Percentiles rank a stretch among this genome's conserved stretches.
These are phyloP conservation scores for Lophius piscatorius DNA, from an alignment of 2,113 vertebrate species.

Conservation along the genomic window DNA sequence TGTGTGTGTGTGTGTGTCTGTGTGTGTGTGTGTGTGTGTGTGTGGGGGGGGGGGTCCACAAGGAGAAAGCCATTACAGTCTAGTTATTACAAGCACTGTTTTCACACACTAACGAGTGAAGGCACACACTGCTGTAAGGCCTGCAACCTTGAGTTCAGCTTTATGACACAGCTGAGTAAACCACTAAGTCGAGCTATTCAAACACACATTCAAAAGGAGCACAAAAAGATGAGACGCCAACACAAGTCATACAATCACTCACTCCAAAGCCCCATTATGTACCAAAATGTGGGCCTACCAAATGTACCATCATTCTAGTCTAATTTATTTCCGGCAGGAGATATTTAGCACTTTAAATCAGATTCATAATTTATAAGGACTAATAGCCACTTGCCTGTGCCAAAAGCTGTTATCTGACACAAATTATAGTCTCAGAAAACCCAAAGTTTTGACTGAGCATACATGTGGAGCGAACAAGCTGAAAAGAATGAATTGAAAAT, in stretches of 20 bases:
- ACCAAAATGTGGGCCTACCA: slow-evolving; percentile 27
- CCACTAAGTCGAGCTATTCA: too few species aligned
- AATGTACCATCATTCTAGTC: slow-evolving; percentile 32
- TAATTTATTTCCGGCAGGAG: slow-evolving; percentile 59
- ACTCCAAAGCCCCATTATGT: slow-evolving; percentile 28
- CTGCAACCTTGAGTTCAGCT: slow-evolving; percentile 15
- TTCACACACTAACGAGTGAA: slow-evolving; percentile 21
- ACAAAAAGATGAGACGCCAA: background rate
- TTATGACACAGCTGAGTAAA: slow-evolving; percentile 10
- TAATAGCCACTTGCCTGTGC: slow-evolving; percentile 72
- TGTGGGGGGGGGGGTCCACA: slow-evolving; percentile 37
- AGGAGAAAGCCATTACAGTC: slow-evolving; percentile 60
- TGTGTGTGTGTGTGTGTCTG: slow-evolving; percentile 19
- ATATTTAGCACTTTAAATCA: slow-evolving; percentile 55
- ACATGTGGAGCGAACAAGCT: slow-evolving; percentile 46
- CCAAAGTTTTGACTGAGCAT: slow-evolving; percentile 55
- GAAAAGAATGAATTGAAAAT: slow-evolving; percentile 48
- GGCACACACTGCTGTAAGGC: background rate
- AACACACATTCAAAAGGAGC: too few species aligned
- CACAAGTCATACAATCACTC: slow-evolving; percentile 10
- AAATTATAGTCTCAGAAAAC: slow-evolving; percentile 55
- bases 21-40: slow-evolving; percentile 1
- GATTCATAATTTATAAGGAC: slow-evolving; percentile 74
- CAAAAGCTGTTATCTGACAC: slow-evolving; percentile 60
- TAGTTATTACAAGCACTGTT: slow-evolving; percentile 59